Evolutionary conservation across 2,113 vertebrate genomes (phyloP).

Genomic region (human (Homo sapiens)): DNA sequence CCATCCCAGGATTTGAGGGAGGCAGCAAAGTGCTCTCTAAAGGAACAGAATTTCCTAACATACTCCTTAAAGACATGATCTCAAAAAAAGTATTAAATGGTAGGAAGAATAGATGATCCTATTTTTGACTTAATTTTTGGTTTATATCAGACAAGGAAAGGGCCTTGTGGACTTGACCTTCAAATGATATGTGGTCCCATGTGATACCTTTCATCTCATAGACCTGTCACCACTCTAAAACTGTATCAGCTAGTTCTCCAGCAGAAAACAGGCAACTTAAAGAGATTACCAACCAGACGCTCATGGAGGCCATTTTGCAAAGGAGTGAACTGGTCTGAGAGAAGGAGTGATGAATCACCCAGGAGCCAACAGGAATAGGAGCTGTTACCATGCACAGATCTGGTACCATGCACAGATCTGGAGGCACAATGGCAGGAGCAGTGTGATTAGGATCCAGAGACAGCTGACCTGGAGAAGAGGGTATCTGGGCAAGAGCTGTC

Average conservation of each 20-base stretch:
- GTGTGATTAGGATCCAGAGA: not conserved
- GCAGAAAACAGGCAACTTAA: not conserved
- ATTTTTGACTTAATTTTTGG: not conserved
- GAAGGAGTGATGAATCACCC: not conserved
- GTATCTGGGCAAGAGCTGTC: rapidly evolving
- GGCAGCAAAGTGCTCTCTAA: not conserved
- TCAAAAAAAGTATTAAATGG: not conserved
- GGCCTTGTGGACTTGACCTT: not conserved
- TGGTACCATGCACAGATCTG: rapidly evolving
- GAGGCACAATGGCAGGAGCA: not conserved
- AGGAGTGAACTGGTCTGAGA: not conserved
- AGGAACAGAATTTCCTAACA: not conserved
- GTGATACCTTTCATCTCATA: not conserved
- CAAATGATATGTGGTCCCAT: not conserved
- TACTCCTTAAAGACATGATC: not conserved
- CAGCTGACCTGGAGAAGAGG: not conserved
- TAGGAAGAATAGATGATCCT: not conserved
- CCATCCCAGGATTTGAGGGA: not conserved
- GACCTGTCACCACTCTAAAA: not conserved
- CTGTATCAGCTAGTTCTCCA: not conserved
- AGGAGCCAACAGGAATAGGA: not conserved
- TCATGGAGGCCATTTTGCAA: not conserved
- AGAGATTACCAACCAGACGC: not conserved
- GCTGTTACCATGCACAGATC: rapidly evolving
- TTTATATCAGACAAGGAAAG: not conserved